Base-by-base conservation (phyloP, 37 sponge, comb jelly and placozoan genomes). In the Halisarca cf. caerulea region DNA sequence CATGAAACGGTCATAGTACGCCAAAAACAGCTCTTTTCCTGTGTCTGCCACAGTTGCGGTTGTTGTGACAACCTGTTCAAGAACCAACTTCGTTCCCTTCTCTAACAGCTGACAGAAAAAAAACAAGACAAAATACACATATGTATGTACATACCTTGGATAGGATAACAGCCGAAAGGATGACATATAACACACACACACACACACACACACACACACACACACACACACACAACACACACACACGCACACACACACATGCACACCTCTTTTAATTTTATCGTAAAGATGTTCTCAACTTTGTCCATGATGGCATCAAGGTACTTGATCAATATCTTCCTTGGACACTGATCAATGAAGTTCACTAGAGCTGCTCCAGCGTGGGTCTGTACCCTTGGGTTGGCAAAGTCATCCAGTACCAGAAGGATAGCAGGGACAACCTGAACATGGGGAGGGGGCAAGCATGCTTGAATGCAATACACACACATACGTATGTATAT, bases 1-100 rank as follows among this genome's bases (percentile, higher is more conserved):
- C 94, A 99, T 99, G 82, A 99, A 99, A 42, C 69, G 84, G 80
- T 95, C 90, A 86, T 99, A 99, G 87, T 91, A 95, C n/a, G 87
- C 92, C 25, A 89, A 79, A 88, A 99, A 99, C 58, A 87, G 86
- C 32, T 91, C 94, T 59, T 95, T 95, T 15, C 90, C 96, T 2
- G 87, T 81, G 44, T 99, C 97, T 2, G 99, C 97, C 17, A 99
- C 94, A n/a, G 96, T 91, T 30, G 97, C 95, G 1, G 89, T 89
- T 3, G 99, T 95, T 0, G 99, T 99, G 43, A 96, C 85, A 38
- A 95, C 86, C 77, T 96, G 95, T 54, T 95, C 99, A 75, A 99
- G 41, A 2, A 96, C 95, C 27, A 91, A 68, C 74, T 96, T 94
- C 32, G 74, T 86, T 2, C 93, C 91, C 28, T 91, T 86, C 61